Evolutionary conservation across 2,888 invertebrate genomes (phyloP).

Genomic region (Tolmerus cingulatus): DNA sequence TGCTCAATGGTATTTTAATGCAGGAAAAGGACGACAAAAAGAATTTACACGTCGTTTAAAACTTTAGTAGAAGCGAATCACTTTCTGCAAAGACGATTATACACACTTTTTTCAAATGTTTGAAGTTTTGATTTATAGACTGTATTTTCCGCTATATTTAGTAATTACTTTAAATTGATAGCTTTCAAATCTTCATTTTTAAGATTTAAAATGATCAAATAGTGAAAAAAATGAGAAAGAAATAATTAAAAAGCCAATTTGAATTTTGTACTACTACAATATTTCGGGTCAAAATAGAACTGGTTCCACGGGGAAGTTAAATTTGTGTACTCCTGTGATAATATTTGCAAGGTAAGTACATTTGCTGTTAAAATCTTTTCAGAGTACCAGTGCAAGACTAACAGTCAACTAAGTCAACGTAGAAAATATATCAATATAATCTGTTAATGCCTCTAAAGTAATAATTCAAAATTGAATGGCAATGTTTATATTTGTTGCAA

Average conservation of each 20-base stretch:
- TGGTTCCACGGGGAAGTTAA: no score
- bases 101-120: not conserved
- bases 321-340: not conserved
- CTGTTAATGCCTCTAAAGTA: not conserved
- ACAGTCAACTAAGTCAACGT: not conserved
- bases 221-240: not conserved
- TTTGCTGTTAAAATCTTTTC: not conserved
- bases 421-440: not conserved
- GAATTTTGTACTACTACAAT: not conserved
- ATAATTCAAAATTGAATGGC: not conserved
- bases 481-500: not conserved
- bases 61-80: no score
- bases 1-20: no score
- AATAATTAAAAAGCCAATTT: no score
- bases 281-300: no score
- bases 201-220: not conserved
- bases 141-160: no score
- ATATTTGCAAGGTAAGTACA: not conserved
- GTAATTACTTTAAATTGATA: no score
- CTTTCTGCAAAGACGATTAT: no score
- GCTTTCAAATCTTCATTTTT: not conserved
- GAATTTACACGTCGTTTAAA: no score
- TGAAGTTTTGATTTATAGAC: not conserved
- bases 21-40: no score
- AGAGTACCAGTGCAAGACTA: not conserved